Evolutionary conservation across 2,888 invertebrate species (phyloP).

Genomic region (Cephus spinipes): DNA sequence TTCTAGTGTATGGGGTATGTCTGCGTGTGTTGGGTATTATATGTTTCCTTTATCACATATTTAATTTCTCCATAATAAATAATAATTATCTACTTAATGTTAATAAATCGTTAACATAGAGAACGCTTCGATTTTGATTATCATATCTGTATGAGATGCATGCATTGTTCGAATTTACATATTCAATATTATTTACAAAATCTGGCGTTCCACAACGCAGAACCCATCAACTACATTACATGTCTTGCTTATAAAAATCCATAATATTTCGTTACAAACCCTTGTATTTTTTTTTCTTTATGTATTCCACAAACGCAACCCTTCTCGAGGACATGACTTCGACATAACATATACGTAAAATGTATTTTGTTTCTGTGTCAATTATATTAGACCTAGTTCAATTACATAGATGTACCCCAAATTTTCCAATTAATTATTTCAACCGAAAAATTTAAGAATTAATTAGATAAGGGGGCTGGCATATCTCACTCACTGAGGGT

Average conservation of each 20-base stretch:
- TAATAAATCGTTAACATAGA: slow-evolving; percentile 52
- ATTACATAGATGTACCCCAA: background rate
- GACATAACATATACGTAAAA: background rate
- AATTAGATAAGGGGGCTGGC: background rate
- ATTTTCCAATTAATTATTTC: background rate
- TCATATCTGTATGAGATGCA: slow-evolving; percentile 19
- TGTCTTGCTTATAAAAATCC: background rate
- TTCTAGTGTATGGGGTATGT: too few relatives aligned
- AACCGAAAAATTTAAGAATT: slow-evolving; percentile 7
- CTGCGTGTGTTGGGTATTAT: too few relatives aligned
- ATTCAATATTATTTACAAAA: slow-evolving; percentile 3
- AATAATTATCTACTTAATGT: slow-evolving; percentile 54
- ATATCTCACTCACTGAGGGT: too few relatives aligned
- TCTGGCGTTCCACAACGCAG: background rate
- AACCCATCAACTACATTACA: too few relatives aligned
- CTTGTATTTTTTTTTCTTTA: slow-evolving; percentile 23
- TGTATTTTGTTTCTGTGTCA: slow-evolving; percentile 13
- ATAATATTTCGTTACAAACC: slow-evolving; percentile 20
- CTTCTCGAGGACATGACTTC: too few relatives aligned
- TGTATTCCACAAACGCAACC: background rate
- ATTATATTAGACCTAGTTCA: slow-evolving; percentile 3
- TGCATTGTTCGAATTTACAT: slow-evolving; percentile 23
- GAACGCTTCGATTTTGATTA: slow-evolving; percentile 44
- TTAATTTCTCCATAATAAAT: slow-evolving; percentile 55
- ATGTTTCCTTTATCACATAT: slow-evolving; percentile 52